These are phyloP conservation scores for Acrossocheilus fasciatus DNA, from an alignment of 2,797 vertebrate species.

Conservation along the genomic window DNA sequence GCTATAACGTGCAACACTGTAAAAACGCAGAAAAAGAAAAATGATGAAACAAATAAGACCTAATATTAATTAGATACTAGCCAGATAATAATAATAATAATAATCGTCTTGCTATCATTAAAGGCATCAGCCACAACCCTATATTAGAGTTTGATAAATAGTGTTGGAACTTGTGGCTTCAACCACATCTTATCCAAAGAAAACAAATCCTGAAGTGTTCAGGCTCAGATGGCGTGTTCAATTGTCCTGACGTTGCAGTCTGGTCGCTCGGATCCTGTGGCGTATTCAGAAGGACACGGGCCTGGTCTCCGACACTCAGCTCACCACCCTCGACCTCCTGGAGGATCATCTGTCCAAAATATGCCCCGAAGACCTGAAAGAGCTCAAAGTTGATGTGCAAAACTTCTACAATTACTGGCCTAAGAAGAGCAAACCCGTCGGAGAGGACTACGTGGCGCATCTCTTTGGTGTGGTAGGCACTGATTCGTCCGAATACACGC, in stretches of 20 bases:
- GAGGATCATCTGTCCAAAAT: conserved; percentile 88
- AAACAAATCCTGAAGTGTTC: neutral
- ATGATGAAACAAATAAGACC: too few species aligned
- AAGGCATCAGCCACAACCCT: too few species aligned
- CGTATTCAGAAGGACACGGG: conserved; percentile 85
- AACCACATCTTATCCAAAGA: neutral
- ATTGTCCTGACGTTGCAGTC: conserved; percentile 69
- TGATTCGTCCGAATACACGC: neutral
- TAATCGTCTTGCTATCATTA: too few species aligned
- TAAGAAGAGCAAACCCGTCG: conserved; percentile 78
- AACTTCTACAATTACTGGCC: conserved; percentile 88
- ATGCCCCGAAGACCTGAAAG: conserved; percentile 78
- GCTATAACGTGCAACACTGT: too few species aligned
- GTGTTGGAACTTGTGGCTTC: neutral
- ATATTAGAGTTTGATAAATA: neutral
- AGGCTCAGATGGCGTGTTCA: neutral
- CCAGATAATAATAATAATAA: too few species aligned
- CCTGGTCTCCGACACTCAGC: conserved; percentile 83
- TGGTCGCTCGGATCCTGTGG: conserved; percentile 92
- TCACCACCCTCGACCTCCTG: conserved; percentile 87
- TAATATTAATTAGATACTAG: too few species aligned
- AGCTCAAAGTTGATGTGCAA: conserved; percentile 80
- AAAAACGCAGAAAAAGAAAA: too few species aligned
- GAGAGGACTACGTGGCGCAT: conserved; percentile 84
- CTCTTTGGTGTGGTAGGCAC: conserved; percentile 88